Conservation (phyloP, 2,113 vertebrate species). For the Coptodon rendalli region DNA sequence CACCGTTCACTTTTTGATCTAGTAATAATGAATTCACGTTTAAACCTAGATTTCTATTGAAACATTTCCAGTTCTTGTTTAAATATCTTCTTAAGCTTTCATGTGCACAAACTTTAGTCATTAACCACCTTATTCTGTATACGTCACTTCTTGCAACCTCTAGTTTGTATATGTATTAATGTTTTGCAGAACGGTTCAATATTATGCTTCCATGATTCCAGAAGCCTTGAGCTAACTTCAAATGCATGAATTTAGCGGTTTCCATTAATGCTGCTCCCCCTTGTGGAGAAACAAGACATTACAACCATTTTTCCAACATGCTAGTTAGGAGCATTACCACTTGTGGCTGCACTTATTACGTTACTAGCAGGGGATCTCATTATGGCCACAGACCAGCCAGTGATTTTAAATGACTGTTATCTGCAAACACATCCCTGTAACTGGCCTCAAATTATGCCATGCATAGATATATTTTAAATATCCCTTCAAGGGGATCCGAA, state of each 20-base stretch:
- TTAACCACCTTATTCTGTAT: not conserved
- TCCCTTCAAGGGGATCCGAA: not conserved
- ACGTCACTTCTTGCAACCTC: not conserved
- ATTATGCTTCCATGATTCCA: not conserved
- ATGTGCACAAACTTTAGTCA: not conserved
- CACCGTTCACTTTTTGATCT: not conserved
- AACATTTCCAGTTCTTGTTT: not conserved
- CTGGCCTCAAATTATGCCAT: not conserved
- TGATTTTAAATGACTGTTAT: not conserved
- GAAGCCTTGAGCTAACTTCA: not conserved
- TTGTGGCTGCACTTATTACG: not conserved
- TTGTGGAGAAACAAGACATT: not conserved
- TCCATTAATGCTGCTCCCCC: not conserved
- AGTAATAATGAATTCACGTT: not conserved
- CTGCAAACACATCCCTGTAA: not conserved
- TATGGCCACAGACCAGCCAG: not conserved
- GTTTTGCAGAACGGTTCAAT: not conserved
- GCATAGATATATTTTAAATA: not conserved
- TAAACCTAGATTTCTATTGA: not conserved
- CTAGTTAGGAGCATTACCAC: not conserved
- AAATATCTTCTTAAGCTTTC: not conserved
- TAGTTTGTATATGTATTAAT: not conserved
- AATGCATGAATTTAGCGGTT: not conserved
- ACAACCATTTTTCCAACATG: not conserved
- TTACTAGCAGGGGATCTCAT: not conserved